Percentiles rank a stretch among this genome's conserved stretches.
Conservation (phyloP, 1,140 invertebrate genomes). For the Caenorhabditis inopinata region DNA sequence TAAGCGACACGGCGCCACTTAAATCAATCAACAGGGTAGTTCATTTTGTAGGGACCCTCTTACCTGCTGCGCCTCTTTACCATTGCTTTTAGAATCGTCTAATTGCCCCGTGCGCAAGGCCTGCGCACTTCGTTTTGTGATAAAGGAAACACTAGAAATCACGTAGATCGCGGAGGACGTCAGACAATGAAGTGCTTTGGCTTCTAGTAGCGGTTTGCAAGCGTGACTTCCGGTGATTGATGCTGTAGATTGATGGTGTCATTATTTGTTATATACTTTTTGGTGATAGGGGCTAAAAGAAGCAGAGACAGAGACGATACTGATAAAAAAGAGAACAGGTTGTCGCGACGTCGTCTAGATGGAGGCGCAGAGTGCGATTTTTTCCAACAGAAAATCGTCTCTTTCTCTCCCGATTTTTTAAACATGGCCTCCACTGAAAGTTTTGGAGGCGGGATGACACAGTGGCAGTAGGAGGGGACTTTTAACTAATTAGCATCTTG, state of each 20-base stretch:
- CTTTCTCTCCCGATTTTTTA: conserved; percentile 4
- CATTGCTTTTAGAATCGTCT: not conserved
- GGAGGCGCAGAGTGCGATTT: not conserved
- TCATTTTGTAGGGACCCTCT: not conserved
- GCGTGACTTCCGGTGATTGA: conserved; percentile 31
- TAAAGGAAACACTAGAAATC: not conserved
- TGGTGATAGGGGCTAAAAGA: conserved; percentile 21
- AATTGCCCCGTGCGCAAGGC: not conserved
- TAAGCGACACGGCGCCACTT: conserved; percentile 9
- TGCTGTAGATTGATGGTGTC: conserved; percentile 32
- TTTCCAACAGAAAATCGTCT: not conserved
- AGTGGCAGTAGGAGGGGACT: not conserved
- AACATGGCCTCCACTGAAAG: conserved; percentile 14
- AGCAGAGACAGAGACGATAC: conserved; percentile 2
- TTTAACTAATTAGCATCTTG: conserved; percentile 21
- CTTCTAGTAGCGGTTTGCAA: conserved; percentile 32
- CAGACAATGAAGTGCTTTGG: not conserved
- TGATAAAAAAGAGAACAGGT: conserved; percentile 14
- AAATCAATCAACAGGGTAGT: not conserved
- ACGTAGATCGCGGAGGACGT: not conserved
- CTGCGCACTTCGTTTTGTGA: conserved; percentile 9
- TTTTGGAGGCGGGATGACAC: conserved; percentile 1
- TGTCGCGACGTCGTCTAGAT: not conserved
- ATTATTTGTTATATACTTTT: conserved; percentile 34
- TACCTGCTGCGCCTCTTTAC: not conserved